These are phyloP conservation scores for Monoplex corrugatus DNA, from an alignment of 2,888 invertebrate genomes.

Conservation along the genomic window DNA sequence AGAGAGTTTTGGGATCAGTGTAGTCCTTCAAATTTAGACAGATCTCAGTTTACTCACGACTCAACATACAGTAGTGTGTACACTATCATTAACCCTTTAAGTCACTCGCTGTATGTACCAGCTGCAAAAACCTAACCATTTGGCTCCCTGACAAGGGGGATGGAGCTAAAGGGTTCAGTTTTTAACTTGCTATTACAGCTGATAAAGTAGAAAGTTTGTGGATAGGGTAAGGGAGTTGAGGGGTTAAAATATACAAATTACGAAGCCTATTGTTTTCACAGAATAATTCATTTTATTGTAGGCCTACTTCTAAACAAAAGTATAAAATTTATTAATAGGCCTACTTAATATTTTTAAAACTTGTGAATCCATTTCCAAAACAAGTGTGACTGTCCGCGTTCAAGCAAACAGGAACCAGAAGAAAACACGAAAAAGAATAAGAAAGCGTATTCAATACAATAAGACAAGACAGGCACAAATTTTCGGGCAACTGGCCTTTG, in stretches of 20 bases:
- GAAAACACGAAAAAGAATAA: no score
- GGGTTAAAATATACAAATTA: background rate
- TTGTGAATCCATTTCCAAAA: background rate
- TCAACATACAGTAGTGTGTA: background rate
- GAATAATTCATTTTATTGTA: background rate
- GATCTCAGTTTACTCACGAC: background rate
- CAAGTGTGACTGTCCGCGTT: background rate
- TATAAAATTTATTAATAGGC: no score
- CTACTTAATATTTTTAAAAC: background rate
- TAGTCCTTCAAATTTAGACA: background rate
- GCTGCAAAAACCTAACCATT: no score
- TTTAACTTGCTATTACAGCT: background rate
- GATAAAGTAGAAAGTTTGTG: no score
- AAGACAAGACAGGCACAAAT: no score
- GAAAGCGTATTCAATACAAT: no score
- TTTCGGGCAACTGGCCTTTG: no score
- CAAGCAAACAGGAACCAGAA: background rate
- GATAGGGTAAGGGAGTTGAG: background rate
- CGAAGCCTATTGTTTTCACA: background rate
- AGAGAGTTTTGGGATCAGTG: background rate
- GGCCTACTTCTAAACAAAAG: background rate
- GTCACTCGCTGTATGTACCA: no score
- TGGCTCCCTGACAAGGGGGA: background rate
- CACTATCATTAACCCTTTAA: background rate
- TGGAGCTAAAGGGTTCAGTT: no score